Evolutionary conservation across 2,888 invertebrate species (phyloP), one percentile per base, ranked within the genome.

Genomic region (Germaria angustata): DNA sequence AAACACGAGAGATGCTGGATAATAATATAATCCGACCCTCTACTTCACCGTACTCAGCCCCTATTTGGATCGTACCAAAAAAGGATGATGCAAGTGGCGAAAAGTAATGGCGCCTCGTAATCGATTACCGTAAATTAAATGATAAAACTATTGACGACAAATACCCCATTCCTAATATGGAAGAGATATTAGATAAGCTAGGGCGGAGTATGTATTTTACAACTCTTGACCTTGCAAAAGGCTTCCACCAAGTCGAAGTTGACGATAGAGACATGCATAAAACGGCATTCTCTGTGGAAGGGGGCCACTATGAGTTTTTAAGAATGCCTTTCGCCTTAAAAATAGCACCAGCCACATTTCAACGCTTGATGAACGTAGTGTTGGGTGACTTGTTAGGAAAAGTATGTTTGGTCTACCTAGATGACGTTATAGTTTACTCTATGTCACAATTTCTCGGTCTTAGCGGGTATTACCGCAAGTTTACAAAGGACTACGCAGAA

Each of bases 341-440:
- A 9, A 46, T 20, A 0, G 83, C 84, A n/a, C 80, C 85, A 36
- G 79, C 85, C 2, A 85, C 84, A 1, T 85, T 86, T 17, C 83
- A 84, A 76, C 34, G 81, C 2, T 17, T 79, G 8, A 85, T 84
- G 63, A 84, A 84, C 28, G 57, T 51, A 7, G 36, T 8, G 13
- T n/a, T 59, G 34, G 68, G 17, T 55, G 41, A 17, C 0, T 57
- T 28, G 4, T 9, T 44, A 17, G 11, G 11, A 2, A 44, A 6
- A 8, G 17, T 44, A 2, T 44, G 41, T 44, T 6, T 17, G 17
- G 41, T 44, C 1, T 34, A 34, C 34, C 34, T 34, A 9, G 34
- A 34, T 34, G 34, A 34, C 9, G 34, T 34, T 9, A 34, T 34
- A 34, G 8, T 15, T n/a, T n/a, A 28, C 3, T 6, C 3, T 28